Base-by-base conservation (phyloP, 2,113 vertebrate species). In the Tichodroma muraria region DNA sequence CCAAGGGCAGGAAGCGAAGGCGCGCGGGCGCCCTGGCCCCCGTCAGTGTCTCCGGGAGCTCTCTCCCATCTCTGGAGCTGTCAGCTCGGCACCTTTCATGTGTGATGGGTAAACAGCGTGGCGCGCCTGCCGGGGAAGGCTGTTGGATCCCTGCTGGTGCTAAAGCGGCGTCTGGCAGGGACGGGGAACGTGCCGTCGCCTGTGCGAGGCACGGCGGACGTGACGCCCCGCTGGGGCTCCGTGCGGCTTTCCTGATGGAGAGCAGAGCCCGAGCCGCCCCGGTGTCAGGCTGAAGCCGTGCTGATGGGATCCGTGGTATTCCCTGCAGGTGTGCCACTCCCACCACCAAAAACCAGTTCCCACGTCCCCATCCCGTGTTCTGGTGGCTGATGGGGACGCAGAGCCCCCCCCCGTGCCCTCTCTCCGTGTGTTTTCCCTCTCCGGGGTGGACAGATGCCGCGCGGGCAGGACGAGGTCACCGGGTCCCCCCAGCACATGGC, bases 391-490 rank as follows among this genome's bases (percentile, higher is more conserved):
- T 1, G 4, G 57, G 35, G 70, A 20, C 6, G 1, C 3, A 1
- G 37, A 89, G 21, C 33, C 33, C 35, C 42, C 47, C 47, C 47
- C 54, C 15, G 7, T 54, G n/a, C 28, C 49, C 64, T 52, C 1
- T 73, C 17, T 9, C 60, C 1, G 1, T 3, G 31, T 2, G 10
- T 73, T 91, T 60, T 84, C 35, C 85, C 52, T 88, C 40, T 8
- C 70, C 0, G 10, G 65, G 80, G 30, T 6, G 37, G 70, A 89
- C 89, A 93, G 96, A 89, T 91, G 94, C 93, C 64, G 35, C 16
- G 49, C 42, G 80, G 95, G 93, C 92, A 89, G 88, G 86, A 80
- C 69, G 45, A 93, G 96, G 96, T 97, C 96, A 95, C 89, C 85
- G 38, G 91, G 78, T 85, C 35, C 90, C 91, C 94, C 10, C 27